Conservation (phyloP, 2,888 invertebrate genomes). For the Melanargia galathea region DNA sequence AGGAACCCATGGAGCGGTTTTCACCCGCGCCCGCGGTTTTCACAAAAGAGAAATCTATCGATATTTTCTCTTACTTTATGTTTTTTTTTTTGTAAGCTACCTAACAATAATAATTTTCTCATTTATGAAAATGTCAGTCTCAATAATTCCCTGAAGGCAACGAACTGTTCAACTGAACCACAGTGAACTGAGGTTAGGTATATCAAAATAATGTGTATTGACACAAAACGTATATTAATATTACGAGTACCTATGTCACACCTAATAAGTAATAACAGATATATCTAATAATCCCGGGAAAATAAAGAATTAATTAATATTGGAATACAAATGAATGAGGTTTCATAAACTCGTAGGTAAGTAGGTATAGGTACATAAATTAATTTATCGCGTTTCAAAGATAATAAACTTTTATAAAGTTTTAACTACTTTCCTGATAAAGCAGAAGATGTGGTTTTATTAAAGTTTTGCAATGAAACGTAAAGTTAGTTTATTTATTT, state of each 20-base stretch:
- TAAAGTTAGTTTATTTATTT: neutral
- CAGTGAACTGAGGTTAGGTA: neutral
- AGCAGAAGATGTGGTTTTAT: neutral
- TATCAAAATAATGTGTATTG: neutral
- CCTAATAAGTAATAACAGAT: too few relatives aligned
- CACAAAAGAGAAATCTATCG: too few relatives aligned
- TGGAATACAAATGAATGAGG: too few relatives aligned
- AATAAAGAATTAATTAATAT: too few relatives aligned
- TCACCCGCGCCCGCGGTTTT: too few relatives aligned
- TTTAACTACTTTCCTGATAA: neutral
- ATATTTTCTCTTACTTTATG: too few relatives aligned
- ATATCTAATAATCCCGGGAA: too few relatives aligned
- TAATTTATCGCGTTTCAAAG: too few relatives aligned
- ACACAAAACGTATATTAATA: neutral
- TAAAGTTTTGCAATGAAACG: neutral
- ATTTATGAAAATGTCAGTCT: constrained; percentile 3
- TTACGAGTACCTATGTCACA: neutral
- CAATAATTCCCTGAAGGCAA: neutral
- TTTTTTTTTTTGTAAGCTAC: too few relatives aligned
- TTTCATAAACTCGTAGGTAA: neutral
- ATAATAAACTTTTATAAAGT: neutral
- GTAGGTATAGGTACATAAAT: too few relatives aligned
- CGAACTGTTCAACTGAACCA: constrained; percentile 6
- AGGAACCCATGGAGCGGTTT: too few relatives aligned
- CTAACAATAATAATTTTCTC: neutral